phyloP scores from a whole-genome alignment of 1,140 invertebrate species.

The Trichomalopsis sarcophagae region DNA sequence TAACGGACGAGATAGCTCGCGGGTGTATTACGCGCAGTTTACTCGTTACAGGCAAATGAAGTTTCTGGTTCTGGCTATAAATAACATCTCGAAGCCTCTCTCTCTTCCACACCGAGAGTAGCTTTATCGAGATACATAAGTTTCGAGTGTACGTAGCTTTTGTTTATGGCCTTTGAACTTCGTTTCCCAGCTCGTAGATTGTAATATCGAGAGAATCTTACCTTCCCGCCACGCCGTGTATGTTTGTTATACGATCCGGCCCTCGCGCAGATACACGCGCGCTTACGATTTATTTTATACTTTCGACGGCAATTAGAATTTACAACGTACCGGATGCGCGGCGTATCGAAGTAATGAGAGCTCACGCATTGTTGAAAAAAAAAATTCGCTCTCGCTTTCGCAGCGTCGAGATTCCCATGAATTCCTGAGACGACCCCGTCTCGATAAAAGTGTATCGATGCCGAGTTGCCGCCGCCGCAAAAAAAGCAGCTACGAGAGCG shows the following conservation, averaged over 20 bases:
- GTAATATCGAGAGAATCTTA: not conserved
- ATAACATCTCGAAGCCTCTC: not conserved
- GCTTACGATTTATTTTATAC: not conserved
- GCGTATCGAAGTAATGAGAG: not conserved
- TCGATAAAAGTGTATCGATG: not conserved
- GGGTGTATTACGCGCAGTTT: constrained; percentile 2
- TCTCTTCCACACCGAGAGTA: not conserved
- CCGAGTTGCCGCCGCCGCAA: not conserved
- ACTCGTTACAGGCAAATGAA: not conserved
- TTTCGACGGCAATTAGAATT: not conserved
- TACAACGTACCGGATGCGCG: not conserved
- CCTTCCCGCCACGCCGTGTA: not conserved
- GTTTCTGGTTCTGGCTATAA: not conserved
- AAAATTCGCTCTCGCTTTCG: not conserved
- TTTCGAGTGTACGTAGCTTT: not conserved
- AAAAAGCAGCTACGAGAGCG: not conserved
- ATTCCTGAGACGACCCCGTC: too few relatives aligned
- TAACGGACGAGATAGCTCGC: not conserved
- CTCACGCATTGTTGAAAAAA: too few relatives aligned
- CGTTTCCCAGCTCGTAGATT: not conserved
- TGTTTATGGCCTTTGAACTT: constrained; percentile 13
- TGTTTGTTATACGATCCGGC: not conserved
- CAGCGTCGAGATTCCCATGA: not conserved
- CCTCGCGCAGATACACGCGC: not conserved
- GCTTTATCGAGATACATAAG: constrained; percentile 3